Conservation (phyloP, 2,888 invertebrate genomes). For the Spilarctia lutea region DNA sequence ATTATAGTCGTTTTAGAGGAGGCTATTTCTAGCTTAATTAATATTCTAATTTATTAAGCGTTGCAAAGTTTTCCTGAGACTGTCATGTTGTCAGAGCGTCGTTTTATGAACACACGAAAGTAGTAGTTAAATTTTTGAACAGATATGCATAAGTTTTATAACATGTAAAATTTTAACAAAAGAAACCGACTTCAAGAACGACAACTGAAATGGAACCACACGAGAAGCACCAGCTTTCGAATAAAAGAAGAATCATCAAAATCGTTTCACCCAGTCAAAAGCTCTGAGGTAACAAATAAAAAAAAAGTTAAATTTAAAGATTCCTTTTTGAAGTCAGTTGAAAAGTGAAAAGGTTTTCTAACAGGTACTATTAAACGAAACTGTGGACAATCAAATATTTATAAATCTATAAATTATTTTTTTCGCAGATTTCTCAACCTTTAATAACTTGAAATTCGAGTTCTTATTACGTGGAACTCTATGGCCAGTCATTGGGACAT, state of each 20-base stretch:
- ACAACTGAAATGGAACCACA: too few relatives aligned
- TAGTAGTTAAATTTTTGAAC: neutral
- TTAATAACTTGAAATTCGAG: neutral
- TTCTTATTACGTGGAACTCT: neutral
- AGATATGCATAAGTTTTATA: too few relatives aligned
- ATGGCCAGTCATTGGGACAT: neutral
- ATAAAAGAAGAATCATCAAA: too few relatives aligned
- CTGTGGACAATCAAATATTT: neutral
- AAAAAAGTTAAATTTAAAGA: too few relatives aligned
- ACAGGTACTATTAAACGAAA: neutral
- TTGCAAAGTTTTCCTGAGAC: neutral
- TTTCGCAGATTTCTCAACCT: neutral
- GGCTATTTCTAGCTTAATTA: neutral
- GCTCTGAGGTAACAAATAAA: too few relatives aligned
- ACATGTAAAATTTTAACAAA: too few relatives aligned
- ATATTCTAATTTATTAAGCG: neutral
- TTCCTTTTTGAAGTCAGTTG: too few relatives aligned
- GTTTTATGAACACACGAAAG: neutral
- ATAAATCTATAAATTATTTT: neutral
- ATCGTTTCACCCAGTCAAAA: too few relatives aligned
- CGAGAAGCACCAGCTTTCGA: too few relatives aligned
- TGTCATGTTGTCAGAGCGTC: neutral
- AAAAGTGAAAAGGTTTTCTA: too few relatives aligned
- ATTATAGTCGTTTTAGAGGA: neutral
- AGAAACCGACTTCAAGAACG: too few relatives aligned